A percentile compares a stretch with the other conserved stretches of the same genome.
phyloP scores from a whole-genome alignment of 2,888 invertebrate genomes.

The Vesta saturnalis region DNA sequence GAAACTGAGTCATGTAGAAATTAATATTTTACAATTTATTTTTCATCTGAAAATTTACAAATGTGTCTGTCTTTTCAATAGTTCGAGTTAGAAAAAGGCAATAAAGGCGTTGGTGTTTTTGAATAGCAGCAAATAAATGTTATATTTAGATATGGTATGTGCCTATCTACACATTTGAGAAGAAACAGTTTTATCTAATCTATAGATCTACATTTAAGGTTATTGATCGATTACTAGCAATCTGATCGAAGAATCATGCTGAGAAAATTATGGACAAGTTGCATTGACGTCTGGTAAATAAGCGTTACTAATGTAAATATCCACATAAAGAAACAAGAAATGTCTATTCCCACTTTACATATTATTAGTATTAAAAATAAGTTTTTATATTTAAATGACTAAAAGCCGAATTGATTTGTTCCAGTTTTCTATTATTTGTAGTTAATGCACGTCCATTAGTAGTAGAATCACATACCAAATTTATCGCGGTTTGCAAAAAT shows the following conservation, averaged over 20 bases:
- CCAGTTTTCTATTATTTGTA: not conserved
- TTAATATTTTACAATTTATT: too few relatives aligned
- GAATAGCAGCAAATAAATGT: too few relatives aligned
- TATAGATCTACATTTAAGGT: not conserved
- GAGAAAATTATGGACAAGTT: not conserved
- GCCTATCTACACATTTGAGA: not conserved
- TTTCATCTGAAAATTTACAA: too few relatives aligned
- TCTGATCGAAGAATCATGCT: constrained; percentile 1
- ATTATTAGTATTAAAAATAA: too few relatives aligned
- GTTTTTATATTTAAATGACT: too few relatives aligned
- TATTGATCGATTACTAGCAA: not conserved
- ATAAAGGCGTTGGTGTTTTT: too few relatives aligned
- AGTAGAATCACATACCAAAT: constrained; percentile 23
- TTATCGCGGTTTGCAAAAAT: constrained; percentile 32
- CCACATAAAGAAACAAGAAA: not conserved
- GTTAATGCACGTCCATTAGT: too few relatives aligned
- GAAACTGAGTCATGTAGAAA: too few relatives aligned
- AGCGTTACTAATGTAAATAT: not conserved
- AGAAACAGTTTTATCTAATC: not conserved
- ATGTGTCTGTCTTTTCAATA: too few relatives aligned
- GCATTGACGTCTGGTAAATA: not conserved
- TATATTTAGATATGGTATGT: too few relatives aligned
- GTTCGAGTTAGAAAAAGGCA: too few relatives aligned
- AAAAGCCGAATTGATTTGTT: constrained; percentile 1
- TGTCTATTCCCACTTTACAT: too few relatives aligned